phyloP scores from a whole-genome alignment of 2,888 invertebrate species.

The Hypsopygia costalis region DNA sequence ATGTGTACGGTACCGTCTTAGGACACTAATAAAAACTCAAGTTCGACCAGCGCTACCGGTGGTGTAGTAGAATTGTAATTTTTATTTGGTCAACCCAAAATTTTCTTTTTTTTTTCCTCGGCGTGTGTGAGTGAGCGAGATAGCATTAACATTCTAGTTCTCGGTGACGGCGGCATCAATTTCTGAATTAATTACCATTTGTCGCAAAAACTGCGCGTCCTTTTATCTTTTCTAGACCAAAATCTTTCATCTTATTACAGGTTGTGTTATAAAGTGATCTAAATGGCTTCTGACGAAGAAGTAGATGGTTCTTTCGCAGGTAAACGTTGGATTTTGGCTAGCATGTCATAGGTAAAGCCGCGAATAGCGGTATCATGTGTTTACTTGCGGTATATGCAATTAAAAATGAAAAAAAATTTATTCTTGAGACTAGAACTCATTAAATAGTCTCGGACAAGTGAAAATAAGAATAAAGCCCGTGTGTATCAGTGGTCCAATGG shows the following conservation, averaged over 20 bases:
- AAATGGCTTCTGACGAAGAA: constrained; percentile 94
- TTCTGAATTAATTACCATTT: constrained; percentile 81
- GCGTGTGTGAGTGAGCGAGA: constrained; percentile 51
- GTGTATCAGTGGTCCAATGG: constrained; percentile 34
- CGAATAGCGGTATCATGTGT: constrained; percentile 82
- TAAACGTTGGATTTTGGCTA: constrained; percentile 82
- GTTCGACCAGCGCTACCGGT: no score
- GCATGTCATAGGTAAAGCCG: constrained; percentile 80
- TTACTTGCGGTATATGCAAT: constrained; percentile 80
- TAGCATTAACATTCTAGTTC: constrained; percentile 52
- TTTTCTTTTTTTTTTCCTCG: constrained; percentile 44
- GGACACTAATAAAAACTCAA: no score
- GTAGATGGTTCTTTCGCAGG: constrained; percentile 93
- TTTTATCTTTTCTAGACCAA: constrained; percentile 70
- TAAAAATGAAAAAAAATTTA: constrained; percentile 68
- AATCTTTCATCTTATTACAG: constrained; percentile 54
- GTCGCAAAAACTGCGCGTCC: constrained; percentile 81
- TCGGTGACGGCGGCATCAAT: constrained; percentile 79
- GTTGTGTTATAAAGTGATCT: constrained; percentile 62
- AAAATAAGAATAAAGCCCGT: constrained; percentile 26
- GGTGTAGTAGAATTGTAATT: constrained; percentile 16
- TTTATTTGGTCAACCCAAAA: constrained; percentile 24
- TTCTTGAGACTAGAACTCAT: constrained; percentile 27
- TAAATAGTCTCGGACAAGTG: constrained; percentile 23
- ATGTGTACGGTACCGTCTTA: no score